A percentile compares a stretch with the other conserved stretches of the same genome.
Conservation (phyloP, 2,113 vertebrate species). For the Tricholaema leucomelas region DNA sequence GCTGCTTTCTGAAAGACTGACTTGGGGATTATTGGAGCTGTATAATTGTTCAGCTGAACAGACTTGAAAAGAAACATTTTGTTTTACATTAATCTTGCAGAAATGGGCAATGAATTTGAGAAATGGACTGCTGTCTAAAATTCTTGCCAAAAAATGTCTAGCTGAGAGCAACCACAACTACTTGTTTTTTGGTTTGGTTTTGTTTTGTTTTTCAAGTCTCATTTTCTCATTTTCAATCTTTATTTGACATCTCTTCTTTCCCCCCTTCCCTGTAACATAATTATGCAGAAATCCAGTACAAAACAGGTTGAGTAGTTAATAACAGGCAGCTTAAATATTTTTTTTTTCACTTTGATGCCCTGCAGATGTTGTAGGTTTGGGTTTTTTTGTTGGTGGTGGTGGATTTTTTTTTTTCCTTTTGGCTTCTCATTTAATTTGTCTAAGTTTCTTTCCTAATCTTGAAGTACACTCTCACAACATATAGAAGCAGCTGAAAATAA, state of each 20-base stretch:
- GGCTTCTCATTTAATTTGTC: constrained; percentile 47
- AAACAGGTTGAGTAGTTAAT: constrained; percentile 68
- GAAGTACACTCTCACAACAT: constrained; percentile 29
- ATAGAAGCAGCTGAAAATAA: constrained; percentile 55
- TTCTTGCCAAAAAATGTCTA: constrained; percentile 48
- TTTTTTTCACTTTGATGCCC: constrained; percentile 55
- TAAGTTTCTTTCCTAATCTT: constrained; percentile 25
- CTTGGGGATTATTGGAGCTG: constrained; percentile 49
- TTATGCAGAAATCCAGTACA: constrained; percentile 54
- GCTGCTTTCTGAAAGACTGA: constrained; percentile 55
- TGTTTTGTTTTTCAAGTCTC: background rate
- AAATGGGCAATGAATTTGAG: constrained; percentile 66
- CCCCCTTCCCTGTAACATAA: constrained; percentile 50
- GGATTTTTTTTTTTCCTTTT: background rate
- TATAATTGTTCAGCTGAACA: constrained; percentile 64
- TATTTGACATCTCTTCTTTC: constrained; percentile 67
- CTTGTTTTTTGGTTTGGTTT: background rate
- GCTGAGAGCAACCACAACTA: constrained; percentile 17
- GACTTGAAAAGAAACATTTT: constrained; percentile 60
- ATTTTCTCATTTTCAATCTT: constrained; percentile 65
- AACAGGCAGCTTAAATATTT: constrained; percentile 64
- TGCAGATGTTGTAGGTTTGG: constrained; percentile 9
- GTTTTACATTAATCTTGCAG: constrained; percentile 67
- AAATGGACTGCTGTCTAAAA: constrained; percentile 62
- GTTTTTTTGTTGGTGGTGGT: constrained; percentile 2